Base-by-base conservation (phyloP, 2,113 vertebrate species). In the Butorides virescens region DNA sequence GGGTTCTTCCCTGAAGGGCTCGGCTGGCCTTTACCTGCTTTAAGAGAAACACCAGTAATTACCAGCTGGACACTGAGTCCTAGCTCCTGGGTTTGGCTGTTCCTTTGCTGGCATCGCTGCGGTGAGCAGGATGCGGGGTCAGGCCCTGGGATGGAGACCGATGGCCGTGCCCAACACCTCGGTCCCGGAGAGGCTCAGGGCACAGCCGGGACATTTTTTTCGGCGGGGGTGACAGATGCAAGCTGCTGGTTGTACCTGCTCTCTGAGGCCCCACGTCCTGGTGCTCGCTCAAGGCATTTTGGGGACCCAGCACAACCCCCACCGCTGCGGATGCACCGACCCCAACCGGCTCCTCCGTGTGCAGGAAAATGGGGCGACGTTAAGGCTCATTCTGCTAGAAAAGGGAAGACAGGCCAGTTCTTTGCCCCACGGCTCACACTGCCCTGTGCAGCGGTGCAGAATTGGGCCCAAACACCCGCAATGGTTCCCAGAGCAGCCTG, bases 111-210 rank as follows among this genome's bases (percentile, higher is more conserved):
- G n/a, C 32, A 30, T 15, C 4, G 2, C 26, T 10, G 18, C 1
- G 0, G 37, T 4, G 11, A 39, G 67, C 1, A 1, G 34, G 73
- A 9, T 7, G 44, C 23, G 26, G 55, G 59, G 20, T 44, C 49
- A 46, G 81, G 25, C 25, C 18, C 18, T 21, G 44, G 59, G 39
- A 11, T 61, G 61, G 22, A 55, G 53, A 59, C 36, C 2, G 0
- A 2, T 15, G 3, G n/a, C 15, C 0, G 1, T 34, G 15, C 50
- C 56, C 61, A 26, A 0, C 12, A 10, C 11, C 30, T 1, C 1
- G 29, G 27, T 34, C 58, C 73, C 7, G 3, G 14, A 2, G 14
- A 42, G 36, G 26, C 34, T 21, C 61, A 9, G 44, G 39, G 15
- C 44, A 47, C 3, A 2, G 72, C 12, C 62, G 32, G 27, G 30